phyloP scores from a whole-genome alignment of 2,797 vertebrate species.

The Pangasius djambal region DNA sequence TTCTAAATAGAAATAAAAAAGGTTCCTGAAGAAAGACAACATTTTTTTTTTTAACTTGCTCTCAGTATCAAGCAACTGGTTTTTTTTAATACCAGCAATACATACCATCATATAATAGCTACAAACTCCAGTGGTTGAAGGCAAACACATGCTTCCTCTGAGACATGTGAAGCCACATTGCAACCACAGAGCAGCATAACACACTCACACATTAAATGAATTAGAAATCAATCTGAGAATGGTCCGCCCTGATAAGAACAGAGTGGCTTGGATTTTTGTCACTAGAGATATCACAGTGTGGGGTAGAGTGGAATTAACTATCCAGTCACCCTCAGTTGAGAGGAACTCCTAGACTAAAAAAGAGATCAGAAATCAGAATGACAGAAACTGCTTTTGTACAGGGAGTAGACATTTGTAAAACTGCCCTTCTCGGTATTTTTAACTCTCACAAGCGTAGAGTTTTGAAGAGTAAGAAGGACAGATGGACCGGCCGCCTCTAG shows the following conservation, averaged over 20 bases:
- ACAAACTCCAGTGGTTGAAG: neutral
- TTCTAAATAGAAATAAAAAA: neutral
- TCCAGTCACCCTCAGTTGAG: neutral
- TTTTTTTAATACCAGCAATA: neutral
- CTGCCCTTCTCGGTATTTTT: neutral
- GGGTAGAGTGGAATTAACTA: neutral
- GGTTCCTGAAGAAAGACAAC: neutral
- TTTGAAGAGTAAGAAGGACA: neutral
- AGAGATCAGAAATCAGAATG: neutral
- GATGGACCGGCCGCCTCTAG: slow-evolving; percentile 64
- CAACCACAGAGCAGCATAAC: neutral
- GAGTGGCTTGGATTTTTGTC: neutral
- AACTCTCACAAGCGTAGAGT: neutral
- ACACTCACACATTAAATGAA: neutral
- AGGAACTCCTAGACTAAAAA: neutral
- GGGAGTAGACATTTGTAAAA: neutral
- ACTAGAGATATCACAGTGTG: neutral
- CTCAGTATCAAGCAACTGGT: neutral
- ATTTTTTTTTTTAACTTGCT: neutral
- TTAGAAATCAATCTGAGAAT: neutral
- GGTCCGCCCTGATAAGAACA: neutral
- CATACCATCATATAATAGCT: neutral
- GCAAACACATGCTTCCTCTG: neutral
- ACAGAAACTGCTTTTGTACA: neutral
- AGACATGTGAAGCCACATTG: neutral